A percentile compares a stretch with the other conserved stretches of the same genome.
Conservation (phyloP, 2,113 vertebrate genomes). For the Caloenas nicobarica region DNA sequence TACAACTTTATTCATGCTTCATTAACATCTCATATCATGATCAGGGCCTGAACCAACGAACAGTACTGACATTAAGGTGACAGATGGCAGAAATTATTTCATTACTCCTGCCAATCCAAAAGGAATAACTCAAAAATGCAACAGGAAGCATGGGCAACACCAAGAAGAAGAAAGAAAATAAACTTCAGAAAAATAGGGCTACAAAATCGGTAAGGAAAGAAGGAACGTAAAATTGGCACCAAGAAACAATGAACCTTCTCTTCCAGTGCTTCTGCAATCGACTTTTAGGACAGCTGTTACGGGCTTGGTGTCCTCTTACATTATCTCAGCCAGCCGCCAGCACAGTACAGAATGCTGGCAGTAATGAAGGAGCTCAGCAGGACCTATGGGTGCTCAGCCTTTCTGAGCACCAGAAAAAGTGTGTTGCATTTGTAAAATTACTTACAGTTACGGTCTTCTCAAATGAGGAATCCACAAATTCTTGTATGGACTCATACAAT, state of each 20-base stretch:
- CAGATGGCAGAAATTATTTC: neutral
- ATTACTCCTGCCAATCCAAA: neutral
- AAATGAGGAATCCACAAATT: slow-evolving; percentile 81
- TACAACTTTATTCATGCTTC: neutral
- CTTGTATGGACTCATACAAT: slow-evolving; percentile 76
- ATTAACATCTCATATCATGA: neutral
- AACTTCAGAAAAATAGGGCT: neutral
- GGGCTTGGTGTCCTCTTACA: neutral
- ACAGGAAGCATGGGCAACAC: neutral
- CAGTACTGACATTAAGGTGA: neutral
- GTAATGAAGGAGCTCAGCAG: neutral
- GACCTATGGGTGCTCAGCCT: neutral
- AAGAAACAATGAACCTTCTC: neutral
- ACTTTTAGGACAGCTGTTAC: neutral
- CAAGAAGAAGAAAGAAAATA: neutral
- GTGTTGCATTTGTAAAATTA: neutral
- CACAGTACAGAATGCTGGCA: neutral
- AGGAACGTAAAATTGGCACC: neutral
- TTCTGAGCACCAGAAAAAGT: neutral
- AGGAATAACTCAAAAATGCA: neutral
- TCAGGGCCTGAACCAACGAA: neutral
- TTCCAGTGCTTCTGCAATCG: neutral
- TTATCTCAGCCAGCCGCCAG: neutral
- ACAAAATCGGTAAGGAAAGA: neutral
- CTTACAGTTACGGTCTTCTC: slow-evolving; percentile 76